These are phyloP conservation scores for Uropsilus gracilis DNA, from an alignment of 2,113 vertebrate species.

Conservation along the genomic window DNA sequence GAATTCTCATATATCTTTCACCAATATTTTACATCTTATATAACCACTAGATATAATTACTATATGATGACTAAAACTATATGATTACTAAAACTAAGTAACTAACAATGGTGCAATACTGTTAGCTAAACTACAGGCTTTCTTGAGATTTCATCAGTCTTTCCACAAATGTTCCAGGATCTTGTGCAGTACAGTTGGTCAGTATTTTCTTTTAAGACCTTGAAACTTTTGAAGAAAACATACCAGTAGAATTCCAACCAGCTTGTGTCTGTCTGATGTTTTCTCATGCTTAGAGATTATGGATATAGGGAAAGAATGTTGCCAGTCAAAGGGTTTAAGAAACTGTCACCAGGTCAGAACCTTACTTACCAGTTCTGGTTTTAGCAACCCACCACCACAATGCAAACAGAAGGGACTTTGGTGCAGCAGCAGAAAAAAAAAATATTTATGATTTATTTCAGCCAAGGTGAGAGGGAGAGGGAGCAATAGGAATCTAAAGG, in stretches of 20 bases:
- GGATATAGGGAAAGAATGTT: background rate
- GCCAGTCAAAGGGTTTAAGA: too few relatives aligned
- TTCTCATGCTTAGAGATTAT: background rate
- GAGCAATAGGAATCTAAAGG: too few relatives aligned
- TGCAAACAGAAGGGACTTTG: too few relatives aligned
- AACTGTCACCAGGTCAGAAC: too few relatives aligned
- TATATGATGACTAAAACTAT: background rate
- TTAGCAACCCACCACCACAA: too few relatives aligned
- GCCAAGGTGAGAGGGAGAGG: too few relatives aligned
- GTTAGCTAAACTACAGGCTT: background rate
- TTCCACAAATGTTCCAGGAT: background rate
- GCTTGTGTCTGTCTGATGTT: background rate
- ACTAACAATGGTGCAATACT: background rate
- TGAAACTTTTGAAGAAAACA: background rate
- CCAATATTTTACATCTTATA: background rate
- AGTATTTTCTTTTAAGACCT: background rate
- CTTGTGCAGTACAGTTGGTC: background rate
- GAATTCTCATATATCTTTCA: background rate
- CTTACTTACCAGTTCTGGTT: too few relatives aligned
- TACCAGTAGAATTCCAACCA: background rate
- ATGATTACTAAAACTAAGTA: background rate
- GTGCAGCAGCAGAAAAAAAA: too few relatives aligned
- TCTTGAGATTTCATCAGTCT: background rate
- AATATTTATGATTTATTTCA: too few relatives aligned
- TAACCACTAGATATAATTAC: background rate